Evolutionary conservation across 2,797 vertebrate species (phyloP).

Genomic region (Enteromius thamalakanensis): DNA sequence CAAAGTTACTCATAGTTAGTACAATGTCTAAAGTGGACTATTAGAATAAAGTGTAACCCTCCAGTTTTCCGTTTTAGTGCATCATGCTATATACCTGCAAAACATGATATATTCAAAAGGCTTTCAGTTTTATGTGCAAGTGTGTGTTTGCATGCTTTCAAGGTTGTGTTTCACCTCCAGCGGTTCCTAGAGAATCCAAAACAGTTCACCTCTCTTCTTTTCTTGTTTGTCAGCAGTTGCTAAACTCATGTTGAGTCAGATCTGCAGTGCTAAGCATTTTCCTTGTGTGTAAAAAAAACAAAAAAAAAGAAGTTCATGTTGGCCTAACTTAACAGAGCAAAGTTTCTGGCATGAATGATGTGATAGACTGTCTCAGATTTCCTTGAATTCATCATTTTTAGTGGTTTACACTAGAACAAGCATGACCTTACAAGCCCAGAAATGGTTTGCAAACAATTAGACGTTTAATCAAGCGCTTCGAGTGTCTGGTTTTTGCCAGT

Average conservation of each 20-base stretch:
- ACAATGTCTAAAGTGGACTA: too few species aligned
- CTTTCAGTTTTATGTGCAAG: not conserved
- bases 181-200: constrained; percentile 31
- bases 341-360: not conserved
- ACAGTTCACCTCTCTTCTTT: constrained; percentile 28
- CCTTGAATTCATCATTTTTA: not conserved
- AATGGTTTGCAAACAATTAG: constrained; percentile 49
- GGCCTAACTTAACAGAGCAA: not conserved
- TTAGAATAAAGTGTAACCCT: too few species aligned
- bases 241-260: constrained; percentile 51
- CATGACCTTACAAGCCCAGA: constrained; percentile 35
- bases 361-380: not conserved
- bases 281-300: not conserved
- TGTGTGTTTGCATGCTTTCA: not conserved
- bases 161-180: constrained; percentile 8
- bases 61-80: not conserved
- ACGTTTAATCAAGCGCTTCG: constrained; percentile 23
- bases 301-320: not conserved
- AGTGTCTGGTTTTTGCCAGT: constrained; percentile 30
- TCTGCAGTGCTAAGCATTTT: constrained; percentile 55
- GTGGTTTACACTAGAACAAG: not conserved
- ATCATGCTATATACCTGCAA: not conserved
- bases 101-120: not conserved
- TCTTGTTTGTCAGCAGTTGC: constrained; percentile 57
- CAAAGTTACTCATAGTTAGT: too few species aligned